phyloP scores from a whole-genome alignment of 2,797 vertebrate species.

The Lepus townsendii region DNA sequence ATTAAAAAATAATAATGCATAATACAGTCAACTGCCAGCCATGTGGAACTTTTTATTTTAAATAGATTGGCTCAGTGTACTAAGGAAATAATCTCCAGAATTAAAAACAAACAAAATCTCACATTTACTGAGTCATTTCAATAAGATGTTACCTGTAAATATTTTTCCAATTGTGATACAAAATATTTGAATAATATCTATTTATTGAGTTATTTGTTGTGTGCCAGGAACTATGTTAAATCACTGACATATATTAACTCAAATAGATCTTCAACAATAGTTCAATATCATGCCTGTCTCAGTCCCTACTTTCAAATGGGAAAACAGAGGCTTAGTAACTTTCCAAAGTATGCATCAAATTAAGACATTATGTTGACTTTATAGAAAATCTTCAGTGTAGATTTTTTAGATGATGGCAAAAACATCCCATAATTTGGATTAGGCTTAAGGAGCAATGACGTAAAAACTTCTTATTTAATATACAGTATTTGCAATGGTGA shows the following conservation, averaged over 20 bases:
- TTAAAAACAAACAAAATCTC: slow-evolving; percentile 4
- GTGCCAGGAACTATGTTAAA: background rate
- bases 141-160: slow-evolving; percentile 1
- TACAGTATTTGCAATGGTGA: slow-evolving; percentile 42
- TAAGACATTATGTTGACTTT: slow-evolving; percentile 20
- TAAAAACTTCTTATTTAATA: slow-evolving; percentile 52
- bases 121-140: background rate
- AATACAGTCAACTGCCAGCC: background rate
- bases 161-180: background rate
- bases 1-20: slow-evolving; percentile 8
- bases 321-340: background rate
- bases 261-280: background rate
- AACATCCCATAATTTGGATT: background rate
- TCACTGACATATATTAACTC: background rate
- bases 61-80: slow-evolving; percentile 37
- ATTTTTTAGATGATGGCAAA: slow-evolving; percentile 19
- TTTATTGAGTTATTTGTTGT: background rate
- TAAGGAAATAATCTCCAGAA: slow-evolving; percentile 42
- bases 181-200: background rate
- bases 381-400: background rate
- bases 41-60: slow-evolving; percentile 26
- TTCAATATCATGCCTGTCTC: background rate
- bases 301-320: background rate
- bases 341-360: background rate
- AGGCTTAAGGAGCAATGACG: slow-evolving; percentile 6